Evolutionary conservation across 1,140 invertebrate genomes (phyloP), one percentile per base, ranked within the genome.

Genomic region (Himalopsyche phryganea): DNA sequence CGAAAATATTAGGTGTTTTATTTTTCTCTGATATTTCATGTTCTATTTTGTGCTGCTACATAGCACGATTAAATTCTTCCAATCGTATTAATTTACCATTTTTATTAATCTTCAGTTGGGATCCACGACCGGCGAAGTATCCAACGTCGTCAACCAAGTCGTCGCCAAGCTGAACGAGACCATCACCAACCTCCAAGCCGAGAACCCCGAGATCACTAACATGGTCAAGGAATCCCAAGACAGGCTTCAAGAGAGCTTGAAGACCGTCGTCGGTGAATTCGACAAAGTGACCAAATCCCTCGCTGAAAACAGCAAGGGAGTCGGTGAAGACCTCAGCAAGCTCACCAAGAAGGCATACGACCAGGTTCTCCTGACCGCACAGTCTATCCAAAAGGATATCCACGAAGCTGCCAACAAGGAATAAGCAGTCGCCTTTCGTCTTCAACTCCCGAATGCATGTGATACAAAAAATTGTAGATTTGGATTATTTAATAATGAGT

Each of bases 301-400:
- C 6, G 11, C n/a, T 14, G 58, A 60, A 13, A 64, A 64, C 61
- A 47, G 58, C 49, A 53, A 60, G 44, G 58, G 40, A 3, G 36
- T 64, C 35, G 52, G 54, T 42, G 52, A 52, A 1, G 61, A 64
- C 28, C n/a, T 64, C 14, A 45, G 42, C 36, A 60, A 60, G 17
- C 35, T 60, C 44, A 64, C 61, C 35, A 64, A 64, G 61, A 56
- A 60, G 40, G 58, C 57, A 7, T 64, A 64, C 53, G 58, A 60
- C 42, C 48, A 55, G 20, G 50, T 64, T 1, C 17, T 64, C 11
- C 11, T 51, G 40, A 60, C 48, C 6, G 57, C 58, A 6, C 47
- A 64, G 46, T 38, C 35, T 3, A 14, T 64, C 32, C 57, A 60
- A 17, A 44, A 60, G 42, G 48, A 64, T 19, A 15, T 57, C 23